phyloP scores from a whole-genome alignment of 2,113 vertebrate species.

The Meriones unguiculatus region DNA sequence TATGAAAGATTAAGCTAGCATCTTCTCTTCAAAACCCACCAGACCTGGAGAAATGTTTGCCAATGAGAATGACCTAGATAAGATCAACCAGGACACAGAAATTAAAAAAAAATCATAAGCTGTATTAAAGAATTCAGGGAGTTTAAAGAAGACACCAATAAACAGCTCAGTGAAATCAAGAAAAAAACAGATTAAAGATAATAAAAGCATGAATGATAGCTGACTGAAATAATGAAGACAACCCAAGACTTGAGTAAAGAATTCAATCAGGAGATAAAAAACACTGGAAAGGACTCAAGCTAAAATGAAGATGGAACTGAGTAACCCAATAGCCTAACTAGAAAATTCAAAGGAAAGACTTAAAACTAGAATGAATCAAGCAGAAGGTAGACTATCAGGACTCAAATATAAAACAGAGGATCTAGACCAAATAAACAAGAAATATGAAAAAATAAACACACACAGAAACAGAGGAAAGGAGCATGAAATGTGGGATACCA shows the following conservation, averaged over 20 bases:
- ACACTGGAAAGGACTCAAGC: neutral
- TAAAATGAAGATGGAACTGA: neutral
- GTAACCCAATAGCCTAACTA: neutral
- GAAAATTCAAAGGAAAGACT: neutral
- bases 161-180: neutral
- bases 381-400: neutral
- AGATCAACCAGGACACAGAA: neutral
- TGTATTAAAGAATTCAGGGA: neutral
- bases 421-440: neutral
- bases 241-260: neutral
- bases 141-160: neutral
- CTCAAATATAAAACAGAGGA: neutral
- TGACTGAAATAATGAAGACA: neutral
- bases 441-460: neutral
- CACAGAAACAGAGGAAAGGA: neutral
- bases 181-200: neutral
- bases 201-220: neutral
- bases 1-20: neutral
- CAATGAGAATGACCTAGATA: neutral
- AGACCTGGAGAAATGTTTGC: neutral
- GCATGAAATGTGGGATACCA: neutral
- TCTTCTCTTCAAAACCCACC: neutral
- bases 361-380: neutral
- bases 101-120: neutral
- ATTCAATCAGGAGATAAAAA: neutral